A percentile compares a stretch with the other conserved stretches of the same genome.
These are phyloP conservation scores for Chloromyia formosa DNA, from an alignment of 2,888 invertebrate species.

Conservation along the genomic window DNA sequence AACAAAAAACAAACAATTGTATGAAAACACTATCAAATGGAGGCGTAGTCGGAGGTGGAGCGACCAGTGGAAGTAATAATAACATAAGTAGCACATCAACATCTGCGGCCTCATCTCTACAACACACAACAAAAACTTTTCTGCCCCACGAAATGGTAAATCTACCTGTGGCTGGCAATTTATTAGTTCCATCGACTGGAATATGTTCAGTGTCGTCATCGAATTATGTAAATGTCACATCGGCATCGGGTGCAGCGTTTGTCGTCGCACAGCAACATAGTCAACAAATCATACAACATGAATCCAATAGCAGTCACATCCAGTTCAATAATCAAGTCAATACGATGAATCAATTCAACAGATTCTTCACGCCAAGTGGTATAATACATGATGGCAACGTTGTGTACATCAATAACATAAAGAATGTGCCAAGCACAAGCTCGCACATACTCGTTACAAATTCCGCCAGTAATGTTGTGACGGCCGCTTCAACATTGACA, in stretches of 20 bases:
- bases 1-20: conserved; percentile 77
- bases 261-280: conserved; percentile 36
- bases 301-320: conserved; percentile 43
- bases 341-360: conserved; percentile 47
- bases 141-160: conserved; percentile 63
- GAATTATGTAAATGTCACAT: conserved; percentile 12
- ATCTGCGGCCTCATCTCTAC: conserved; percentile 38
- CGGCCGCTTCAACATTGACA: conserved; percentile 16
- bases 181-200: conserved; percentile 31
- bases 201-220: conserved; percentile 31
- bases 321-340: conserved; percentile 44
- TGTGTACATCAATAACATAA: conserved; percentile 38
- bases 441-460: conserved; percentile 47
- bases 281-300: conserved; percentile 39
- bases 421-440: conserved; percentile 42
- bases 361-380: conserved; percentile 42
- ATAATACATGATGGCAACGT: conserved; percentile 15
- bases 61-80: conserved; percentile 49
- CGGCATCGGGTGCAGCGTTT: conserved; percentile 14
- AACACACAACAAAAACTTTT: conserved; percentile 53
- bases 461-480: conserved; percentile 36
- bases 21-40: conserved; percentile 79
- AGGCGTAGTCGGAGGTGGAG: conserved; percentile 50
- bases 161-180: conserved; percentile 53
- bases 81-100: conserved; percentile 45